Percentiles rank a stretch among this genome's conserved stretches.
phyloP scores from a whole-genome alignment of 1,140 invertebrate species.

The Drosophila subpulchrella region DNA sequence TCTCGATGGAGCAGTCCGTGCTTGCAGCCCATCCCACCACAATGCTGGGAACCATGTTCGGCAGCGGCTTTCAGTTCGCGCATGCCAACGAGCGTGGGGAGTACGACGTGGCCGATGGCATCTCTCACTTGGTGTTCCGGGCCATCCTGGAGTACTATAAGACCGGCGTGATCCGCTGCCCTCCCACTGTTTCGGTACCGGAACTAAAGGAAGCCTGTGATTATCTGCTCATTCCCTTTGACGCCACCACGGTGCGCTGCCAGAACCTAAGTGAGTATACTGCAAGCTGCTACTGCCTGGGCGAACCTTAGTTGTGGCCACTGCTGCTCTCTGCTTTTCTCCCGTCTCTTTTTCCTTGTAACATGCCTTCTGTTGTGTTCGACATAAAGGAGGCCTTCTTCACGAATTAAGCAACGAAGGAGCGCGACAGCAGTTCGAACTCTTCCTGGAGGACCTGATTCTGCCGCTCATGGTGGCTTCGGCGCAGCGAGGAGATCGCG shows the following conservation, averaged over 20 bases:
- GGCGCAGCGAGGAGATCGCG: conserved; percentile 94
- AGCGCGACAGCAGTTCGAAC: conserved; percentile 97
- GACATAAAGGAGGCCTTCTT: conserved; percentile 92
- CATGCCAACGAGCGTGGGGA: conserved; percentile 98
- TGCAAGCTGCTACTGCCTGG: conserved; percentile 29
- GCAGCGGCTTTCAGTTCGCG: conserved; percentile 96
- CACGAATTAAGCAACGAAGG: conserved; percentile 99
- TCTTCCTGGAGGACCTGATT: conserved; percentile 97
- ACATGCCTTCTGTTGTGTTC: conserved; percentile 53
- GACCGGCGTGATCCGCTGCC: conserved; percentile 93
- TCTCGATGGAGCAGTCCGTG: conserved; percentile 95
- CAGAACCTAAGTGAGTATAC: conserved; percentile 93
- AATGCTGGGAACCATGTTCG: conserved; percentile 98
- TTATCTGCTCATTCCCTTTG: conserved; percentile 98
- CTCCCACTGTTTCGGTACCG: conserved; percentile 93
- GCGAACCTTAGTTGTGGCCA: conserved; percentile 64
- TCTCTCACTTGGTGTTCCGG: conserved; percentile 97
- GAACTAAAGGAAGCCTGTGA: conserved; percentile 99
- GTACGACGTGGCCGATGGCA: conserved; percentile 99
- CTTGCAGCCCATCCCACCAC: conserved; percentile 97
- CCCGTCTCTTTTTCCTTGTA: conserved; percentile 33
- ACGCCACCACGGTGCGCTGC: conserved; percentile 97
- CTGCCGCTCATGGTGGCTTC: conserved; percentile 98
- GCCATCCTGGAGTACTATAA: conserved; percentile 98
- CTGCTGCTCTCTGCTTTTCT: conserved; percentile 54